Percentiles rank a stretch among this genome's conserved stretches.
phyloP scores from a whole-genome alignment of 1,140 invertebrate genomes.

The Drosophila lowei region DNA sequence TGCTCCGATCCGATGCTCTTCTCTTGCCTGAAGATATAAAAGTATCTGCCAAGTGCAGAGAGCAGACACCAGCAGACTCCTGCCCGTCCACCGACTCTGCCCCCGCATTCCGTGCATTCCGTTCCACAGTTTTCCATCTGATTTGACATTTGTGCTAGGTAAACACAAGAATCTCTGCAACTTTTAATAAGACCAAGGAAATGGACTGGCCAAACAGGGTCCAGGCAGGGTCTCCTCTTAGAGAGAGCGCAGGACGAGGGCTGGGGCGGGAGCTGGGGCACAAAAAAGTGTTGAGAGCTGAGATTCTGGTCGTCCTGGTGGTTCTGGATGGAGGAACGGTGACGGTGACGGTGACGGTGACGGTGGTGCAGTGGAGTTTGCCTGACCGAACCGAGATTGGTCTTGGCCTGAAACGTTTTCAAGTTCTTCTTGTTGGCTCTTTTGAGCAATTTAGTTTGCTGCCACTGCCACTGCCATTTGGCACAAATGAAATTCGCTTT shows the following conservation, averaged over 20 bases:
- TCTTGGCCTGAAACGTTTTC: slow-evolving; percentile 29
- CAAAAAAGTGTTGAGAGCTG: slow-evolving; percentile 17
- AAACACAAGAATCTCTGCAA: slow-evolving; percentile 50
- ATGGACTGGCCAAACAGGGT: slow-evolving; percentile 28
- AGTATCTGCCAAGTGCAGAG: too few relatives aligned
- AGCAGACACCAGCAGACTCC: not conserved
- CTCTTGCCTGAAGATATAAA: too few relatives aligned
- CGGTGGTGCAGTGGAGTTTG: too few relatives aligned
- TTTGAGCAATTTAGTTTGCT: slow-evolving; percentile 62
- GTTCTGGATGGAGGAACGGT: too few relatives aligned
- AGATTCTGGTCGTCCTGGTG: not conserved
- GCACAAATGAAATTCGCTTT: slow-evolving; percentile 69
- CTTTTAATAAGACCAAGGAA: slow-evolving; percentile 51
- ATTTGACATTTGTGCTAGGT: slow-evolving; percentile 52
- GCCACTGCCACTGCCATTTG: slow-evolving; percentile 62
- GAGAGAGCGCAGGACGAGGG: not conserved
- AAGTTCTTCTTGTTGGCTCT: slow-evolving; percentile 28
- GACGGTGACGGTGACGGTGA: too few relatives aligned
- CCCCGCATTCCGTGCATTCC: slow-evolving; percentile 10
- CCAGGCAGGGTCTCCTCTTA: too few relatives aligned
- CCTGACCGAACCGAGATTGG: slow-evolving; percentile 14
- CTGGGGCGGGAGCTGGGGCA: too few relatives aligned
- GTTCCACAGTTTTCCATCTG: slow-evolving; percentile 41
- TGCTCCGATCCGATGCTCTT: too few relatives aligned
- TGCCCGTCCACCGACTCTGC: not conserved